phyloP scores from a whole-genome alignment of 2,888 invertebrate genomes.

The Colletes collaris region DNA sequence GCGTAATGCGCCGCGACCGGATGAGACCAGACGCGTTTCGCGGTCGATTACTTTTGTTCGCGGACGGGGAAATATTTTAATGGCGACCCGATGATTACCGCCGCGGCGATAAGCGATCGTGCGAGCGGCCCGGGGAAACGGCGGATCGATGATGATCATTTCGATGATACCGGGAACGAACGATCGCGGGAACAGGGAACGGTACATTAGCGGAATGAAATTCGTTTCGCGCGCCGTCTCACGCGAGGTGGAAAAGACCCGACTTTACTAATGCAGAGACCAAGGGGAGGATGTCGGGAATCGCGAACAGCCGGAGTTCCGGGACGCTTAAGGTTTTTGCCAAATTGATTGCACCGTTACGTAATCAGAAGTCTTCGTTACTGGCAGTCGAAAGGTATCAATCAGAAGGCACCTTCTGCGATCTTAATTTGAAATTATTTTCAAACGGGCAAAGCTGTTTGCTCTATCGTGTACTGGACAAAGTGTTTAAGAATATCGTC shows the following conservation, averaged over 20 bases:
- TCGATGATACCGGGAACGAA: constrained; percentile 5
- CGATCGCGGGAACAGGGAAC: constrained; percentile 26
- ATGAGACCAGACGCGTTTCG: constrained; percentile 16
- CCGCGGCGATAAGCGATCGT: constrained; percentile 10
- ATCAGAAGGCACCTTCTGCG: too few species aligned
- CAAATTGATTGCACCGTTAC: too few species aligned
- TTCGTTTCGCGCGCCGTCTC: background rate
- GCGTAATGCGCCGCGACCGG: constrained; percentile 37
- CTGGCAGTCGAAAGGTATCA: too few species aligned
- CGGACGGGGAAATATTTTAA: constrained; percentile 3
- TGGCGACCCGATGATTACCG: constrained; percentile 8
- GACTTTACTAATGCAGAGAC: background rate
- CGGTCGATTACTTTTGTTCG: constrained; percentile 22
- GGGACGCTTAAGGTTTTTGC: too few species aligned
- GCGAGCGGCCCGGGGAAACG: background rate
- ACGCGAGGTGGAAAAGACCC: background rate
- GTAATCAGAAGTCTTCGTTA: too few species aligned
- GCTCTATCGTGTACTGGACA: too few species aligned
- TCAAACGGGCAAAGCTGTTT: too few species aligned
- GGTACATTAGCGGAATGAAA: constrained; percentile 1
- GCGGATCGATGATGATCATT: constrained; percentile 11
- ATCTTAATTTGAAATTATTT: too few species aligned
- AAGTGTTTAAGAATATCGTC: too few species aligned
- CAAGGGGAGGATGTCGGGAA: background rate
- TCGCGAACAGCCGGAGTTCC: background rate